These are phyloP conservation scores for Rousettus madagascariensis DNA, from an alignment of 2,797 vertebrate species.

Conservation along the genomic window DNA sequence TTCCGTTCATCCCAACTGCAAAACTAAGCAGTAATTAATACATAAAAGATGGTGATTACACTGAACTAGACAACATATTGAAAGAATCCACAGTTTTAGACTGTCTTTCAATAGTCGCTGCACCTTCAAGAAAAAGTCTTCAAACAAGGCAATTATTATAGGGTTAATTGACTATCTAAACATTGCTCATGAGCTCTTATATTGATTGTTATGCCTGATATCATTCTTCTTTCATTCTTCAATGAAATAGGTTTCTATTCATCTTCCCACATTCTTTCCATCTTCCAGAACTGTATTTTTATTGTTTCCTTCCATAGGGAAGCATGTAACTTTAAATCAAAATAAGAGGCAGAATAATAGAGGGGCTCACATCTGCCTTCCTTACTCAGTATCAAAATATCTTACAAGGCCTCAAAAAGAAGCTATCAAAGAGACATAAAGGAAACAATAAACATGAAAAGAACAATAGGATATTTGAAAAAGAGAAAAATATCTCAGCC, in stretches of 20 bases:
- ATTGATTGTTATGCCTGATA: constrained; percentile 50
- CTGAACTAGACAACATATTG: constrained; percentile 79
- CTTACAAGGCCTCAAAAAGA: constrained; percentile 67
- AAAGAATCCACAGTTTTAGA: constrained; percentile 74
- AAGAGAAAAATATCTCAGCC: constrained; percentile 58
- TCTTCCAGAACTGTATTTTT: constrained; percentile 42
- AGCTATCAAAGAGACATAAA: constrained; percentile 75
- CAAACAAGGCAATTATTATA: constrained; percentile 69
- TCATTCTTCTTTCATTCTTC: constrained; percentile 51
- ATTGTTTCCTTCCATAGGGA: constrained; percentile 64
- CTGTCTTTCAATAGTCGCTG: constrained; percentile 72
- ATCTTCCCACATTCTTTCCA: constrained; percentile 41
- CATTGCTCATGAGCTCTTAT: constrained; percentile 65
- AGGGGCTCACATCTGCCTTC: constrained; percentile 68
- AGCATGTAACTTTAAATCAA: constrained; percentile 75
- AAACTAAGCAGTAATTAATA: constrained; percentile 85
- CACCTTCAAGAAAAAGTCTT: constrained; percentile 74
- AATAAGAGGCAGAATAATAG: constrained; percentile 74
- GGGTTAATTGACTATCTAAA: constrained; percentile 71
- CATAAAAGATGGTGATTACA: constrained; percentile 82
- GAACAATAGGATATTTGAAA: constrained; percentile 72
- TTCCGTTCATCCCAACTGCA: constrained; percentile 80
- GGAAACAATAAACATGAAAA: constrained; percentile 75
- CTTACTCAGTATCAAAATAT: constrained; percentile 73
- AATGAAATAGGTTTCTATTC: constrained; percentile 34